These are phyloP conservation scores for Hyles lineata DNA, from an alignment of 2,888 invertebrate species.

Conservation along the genomic window DNA sequence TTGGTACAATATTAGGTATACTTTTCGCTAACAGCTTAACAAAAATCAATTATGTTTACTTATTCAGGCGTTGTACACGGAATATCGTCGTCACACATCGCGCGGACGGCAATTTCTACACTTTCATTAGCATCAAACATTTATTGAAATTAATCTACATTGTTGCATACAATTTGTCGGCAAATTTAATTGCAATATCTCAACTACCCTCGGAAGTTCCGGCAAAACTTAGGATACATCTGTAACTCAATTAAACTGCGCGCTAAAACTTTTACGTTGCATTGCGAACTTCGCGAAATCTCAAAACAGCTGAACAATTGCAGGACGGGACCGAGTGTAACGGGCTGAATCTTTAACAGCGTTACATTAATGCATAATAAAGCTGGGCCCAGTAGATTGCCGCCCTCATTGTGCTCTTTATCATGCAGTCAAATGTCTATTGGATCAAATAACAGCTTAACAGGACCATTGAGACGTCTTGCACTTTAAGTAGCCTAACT, in stretches of 20 bases:
- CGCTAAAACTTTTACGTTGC: not conserved
- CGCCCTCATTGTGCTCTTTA: not conserved
- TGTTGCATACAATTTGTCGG: no score
- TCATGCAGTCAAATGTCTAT: not conserved
- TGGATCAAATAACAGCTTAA: constrained; percentile 16
- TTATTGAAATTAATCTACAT: no score
- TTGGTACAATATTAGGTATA: constrained; percentile 13
- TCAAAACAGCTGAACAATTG: not conserved
- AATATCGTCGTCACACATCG: not conserved
- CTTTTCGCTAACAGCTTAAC: constrained; percentile 9
- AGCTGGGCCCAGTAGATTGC: not conserved
- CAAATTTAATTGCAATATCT: no score
- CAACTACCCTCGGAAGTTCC: no score
- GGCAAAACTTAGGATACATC: not conserved
- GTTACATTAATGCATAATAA: constrained; percentile 7
- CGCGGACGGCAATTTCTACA: not conserved
- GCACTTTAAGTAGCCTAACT: not conserved
- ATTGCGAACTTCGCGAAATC: not conserved
- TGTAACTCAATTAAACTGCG: not conserved
- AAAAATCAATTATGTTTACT: not conserved
- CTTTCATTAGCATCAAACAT: not conserved
- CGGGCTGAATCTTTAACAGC: not conserved
- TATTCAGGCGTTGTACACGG: not conserved
- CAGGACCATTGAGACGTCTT: constrained; percentile 9
- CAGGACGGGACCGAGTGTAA: not conserved